A percentile compares a stretch with the other conserved stretches of the same genome.
Conservation (phyloP, 2,113 vertebrate species). For the Cyanoderma ruficeps region DNA sequence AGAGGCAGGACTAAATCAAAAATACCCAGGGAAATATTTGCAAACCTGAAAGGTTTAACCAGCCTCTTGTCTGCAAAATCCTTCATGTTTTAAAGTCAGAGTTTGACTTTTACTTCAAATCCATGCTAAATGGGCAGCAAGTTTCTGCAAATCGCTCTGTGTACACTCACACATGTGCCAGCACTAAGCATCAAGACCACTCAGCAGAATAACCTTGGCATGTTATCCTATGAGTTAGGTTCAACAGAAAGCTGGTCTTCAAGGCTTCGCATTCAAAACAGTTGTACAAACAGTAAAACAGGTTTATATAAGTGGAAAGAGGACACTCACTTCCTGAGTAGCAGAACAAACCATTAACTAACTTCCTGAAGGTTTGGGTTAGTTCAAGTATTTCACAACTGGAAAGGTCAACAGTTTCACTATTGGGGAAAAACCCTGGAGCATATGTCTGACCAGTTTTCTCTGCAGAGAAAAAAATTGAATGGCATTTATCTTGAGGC, state of each 20-base stretch:
- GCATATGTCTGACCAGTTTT: not conserved
- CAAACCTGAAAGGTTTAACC: not conserved
- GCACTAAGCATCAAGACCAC: not conserved
- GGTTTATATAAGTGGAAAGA: not conserved
- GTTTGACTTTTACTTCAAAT: not conserved
- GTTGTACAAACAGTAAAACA: not conserved
- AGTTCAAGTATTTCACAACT: not conserved
- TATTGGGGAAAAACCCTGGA: not conserved
- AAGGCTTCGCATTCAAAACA: not conserved
- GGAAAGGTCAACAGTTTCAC: conserved; percentile 25
- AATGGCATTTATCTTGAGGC: conserved; percentile 10
- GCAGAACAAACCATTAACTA: not conserved
- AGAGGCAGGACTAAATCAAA: not conserved
- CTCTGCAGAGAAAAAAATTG: not conserved
- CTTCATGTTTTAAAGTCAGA: not conserved
- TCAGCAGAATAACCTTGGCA: not conserved
- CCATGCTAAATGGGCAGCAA: not conserved
- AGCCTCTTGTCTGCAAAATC: not conserved
- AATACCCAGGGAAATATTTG: not conserved
- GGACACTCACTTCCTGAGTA: not conserved
- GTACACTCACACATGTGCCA: not conserved
- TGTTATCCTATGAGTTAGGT: not conserved
- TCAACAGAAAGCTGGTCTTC: not conserved
- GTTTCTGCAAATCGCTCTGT: not conserved
- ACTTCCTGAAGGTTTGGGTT: not conserved